Evolutionary conservation across 2,113 vertebrate genomes (phyloP).

Genomic region (Anolis sagrei): DNA sequence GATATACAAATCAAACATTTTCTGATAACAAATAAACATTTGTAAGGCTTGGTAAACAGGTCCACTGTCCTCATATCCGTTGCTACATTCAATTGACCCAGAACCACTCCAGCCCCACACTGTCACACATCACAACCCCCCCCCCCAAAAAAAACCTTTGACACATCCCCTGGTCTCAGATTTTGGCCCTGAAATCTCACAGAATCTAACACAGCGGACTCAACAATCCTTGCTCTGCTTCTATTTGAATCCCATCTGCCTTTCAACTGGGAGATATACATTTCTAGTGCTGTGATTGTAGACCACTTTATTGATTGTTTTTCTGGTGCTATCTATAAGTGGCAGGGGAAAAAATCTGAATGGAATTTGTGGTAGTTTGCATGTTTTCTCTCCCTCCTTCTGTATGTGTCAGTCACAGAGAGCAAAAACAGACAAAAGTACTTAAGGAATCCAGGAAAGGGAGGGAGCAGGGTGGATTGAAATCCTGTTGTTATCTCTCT

Average conservation of each 20-base stretch:
- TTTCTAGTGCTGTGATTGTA: background rate
- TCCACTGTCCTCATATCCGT: too few species aligned
- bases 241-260: background rate
- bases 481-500: conserved; percentile 20
- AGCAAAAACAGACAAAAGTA: background rate
- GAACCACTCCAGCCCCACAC: too few species aligned
- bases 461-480: background rate
- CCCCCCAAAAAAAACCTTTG: too few species aligned
- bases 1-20: too few species aligned
- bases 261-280: conserved; percentile 21
- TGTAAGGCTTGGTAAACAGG: too few species aligned
- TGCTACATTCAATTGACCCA: too few species aligned
- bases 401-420: conserved; percentile 6
- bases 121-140: too few species aligned
- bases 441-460: conserved; percentile 27
- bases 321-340: background rate
- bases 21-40: too few species aligned
- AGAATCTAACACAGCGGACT: too few species aligned
- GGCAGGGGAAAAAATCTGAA: conserved; percentile 9
- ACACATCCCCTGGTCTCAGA: too few species aligned
- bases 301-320: background rate
- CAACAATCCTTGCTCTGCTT: background rate
- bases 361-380: background rate
- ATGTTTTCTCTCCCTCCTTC: background rate
- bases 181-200: too few species aligned